These are phyloP conservation scores for Limnephilus auricula DNA, from an alignment of 2,888 invertebrate genomes.

Conservation along the genomic window DNA sequence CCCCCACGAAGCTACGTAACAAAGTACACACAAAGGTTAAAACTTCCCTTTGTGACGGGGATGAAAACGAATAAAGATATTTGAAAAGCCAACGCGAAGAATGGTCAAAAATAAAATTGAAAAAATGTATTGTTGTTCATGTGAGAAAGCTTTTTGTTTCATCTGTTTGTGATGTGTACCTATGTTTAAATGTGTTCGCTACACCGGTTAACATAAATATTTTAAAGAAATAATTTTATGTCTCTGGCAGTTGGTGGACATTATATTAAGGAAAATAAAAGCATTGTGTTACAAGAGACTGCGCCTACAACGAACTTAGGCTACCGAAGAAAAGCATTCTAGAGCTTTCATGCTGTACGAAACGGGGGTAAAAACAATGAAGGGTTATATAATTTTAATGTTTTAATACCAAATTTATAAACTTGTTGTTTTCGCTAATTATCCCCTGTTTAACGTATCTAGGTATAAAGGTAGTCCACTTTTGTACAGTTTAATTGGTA, in stretches of 20 bases:
- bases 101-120: neutral
- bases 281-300: neutral
- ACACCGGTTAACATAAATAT: no score
- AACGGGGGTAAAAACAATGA: neutral
- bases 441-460: neutral
- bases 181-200: neutral
- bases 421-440: no score
- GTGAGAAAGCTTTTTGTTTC: neutral
- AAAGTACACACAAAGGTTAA: constrained; percentile 55
- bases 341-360: neutral
- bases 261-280: neutral
- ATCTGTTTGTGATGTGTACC: neutral
- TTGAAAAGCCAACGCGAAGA: constrained; percentile 8
- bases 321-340: neutral
- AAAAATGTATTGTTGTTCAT: neutral
- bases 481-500: no score
- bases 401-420: no score
- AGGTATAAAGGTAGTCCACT: no score
- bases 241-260: neutral
- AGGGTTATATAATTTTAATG: neutral
- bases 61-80: constrained; percentile 54
- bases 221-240: neutral
- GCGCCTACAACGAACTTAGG: neutral
- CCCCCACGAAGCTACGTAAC: constrained; percentile 38
- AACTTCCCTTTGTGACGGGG: constrained; percentile 54